Evolutionary conservation across 2,113 vertebrate species (phyloP).

Genomic region (Strix uralensis): DNA sequence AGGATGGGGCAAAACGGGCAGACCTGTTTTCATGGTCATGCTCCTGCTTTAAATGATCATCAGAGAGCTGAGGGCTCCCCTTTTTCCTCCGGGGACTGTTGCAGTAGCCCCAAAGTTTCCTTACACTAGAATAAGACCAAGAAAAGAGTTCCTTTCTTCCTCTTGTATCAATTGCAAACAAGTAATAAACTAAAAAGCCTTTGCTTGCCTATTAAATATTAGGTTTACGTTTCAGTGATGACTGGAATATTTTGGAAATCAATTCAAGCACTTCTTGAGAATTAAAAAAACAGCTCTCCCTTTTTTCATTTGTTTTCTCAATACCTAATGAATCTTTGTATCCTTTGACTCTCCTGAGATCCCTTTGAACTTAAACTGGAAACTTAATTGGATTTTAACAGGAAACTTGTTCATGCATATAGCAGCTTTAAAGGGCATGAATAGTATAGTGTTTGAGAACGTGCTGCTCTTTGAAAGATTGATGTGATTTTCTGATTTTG

Average conservation of each 20-base stretch:
- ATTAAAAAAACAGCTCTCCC: neutral
- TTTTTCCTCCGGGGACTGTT: neutral
- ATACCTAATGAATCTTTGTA: neutral
- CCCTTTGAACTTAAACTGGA: neutral
- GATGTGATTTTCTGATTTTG: conserved; percentile 41
- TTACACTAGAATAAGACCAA: neutral
- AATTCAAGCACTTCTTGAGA: neutral
- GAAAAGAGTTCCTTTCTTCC: neutral
- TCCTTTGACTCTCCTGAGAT: neutral
- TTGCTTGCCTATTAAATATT: neutral
- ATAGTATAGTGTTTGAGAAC: neutral
- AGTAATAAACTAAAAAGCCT: neutral
- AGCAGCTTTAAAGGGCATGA: neutral
- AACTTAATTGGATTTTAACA: neutral
- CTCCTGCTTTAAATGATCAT: neutral
- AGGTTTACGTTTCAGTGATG: neutral
- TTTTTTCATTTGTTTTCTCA: neutral
- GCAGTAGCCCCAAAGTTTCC: neutral
- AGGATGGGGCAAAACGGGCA: neutral
- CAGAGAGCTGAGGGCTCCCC: neutral
- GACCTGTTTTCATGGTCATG: neutral
- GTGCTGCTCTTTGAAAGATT: neutral
- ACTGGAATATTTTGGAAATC: neutral
- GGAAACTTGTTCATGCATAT: neutral
- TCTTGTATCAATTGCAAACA: neutral